Evolutionary conservation across 1,140 invertebrate genomes (phyloP).

Genomic region (Drosophila lini): DNA sequence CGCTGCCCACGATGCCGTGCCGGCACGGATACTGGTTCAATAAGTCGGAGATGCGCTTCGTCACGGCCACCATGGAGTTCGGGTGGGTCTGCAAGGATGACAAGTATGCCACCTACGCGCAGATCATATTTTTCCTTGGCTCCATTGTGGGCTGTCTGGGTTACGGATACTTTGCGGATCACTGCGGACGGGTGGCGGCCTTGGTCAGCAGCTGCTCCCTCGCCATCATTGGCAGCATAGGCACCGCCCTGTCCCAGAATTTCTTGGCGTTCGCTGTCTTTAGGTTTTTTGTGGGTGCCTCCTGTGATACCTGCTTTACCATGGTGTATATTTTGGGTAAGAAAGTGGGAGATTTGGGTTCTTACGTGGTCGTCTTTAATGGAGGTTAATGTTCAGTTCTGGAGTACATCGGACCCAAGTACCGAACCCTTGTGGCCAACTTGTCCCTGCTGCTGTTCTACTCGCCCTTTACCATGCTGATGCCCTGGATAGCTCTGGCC

Average conservation of each 20-base stretch:
- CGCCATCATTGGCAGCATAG: conserved; percentile 89
- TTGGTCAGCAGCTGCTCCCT: conserved; percentile 91
- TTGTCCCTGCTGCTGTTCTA: conserved; percentile 95
- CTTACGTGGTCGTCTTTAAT: not conserved
- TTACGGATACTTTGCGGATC: conserved; percentile 93
- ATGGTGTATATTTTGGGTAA: conserved; percentile 96
- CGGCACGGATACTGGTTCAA: conserved; percentile 90
- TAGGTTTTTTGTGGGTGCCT: conserved; percentile 91
- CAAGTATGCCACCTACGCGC: conserved; percentile 88
- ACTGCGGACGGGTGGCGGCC: conserved; percentile 91
- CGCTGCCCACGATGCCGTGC: conserved; percentile 87
- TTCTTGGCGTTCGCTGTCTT: conserved; percentile 90
- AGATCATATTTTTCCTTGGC: conserved; percentile 93
- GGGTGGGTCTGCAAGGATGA: conserved; percentile 93
- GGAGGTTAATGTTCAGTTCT: conserved; percentile 85
- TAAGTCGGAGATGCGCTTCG: conserved; percentile 88
- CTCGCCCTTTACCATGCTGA: conserved; percentile 89
- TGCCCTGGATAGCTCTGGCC: conserved; percentile 92
- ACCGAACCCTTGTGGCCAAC: conserved; percentile 93
- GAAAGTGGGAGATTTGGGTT: conserved; percentile 16
- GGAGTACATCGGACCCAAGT: conserved; percentile 94
- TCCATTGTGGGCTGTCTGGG: conserved; percentile 92
- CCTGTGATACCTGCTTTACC: conserved; percentile 94
- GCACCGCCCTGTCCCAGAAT: conserved; percentile 87
- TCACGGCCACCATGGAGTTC: conserved; percentile 90